Evolutionary conservation across 2,888 invertebrate genomes (phyloP), one percentile per base, ranked within the genome.

Genomic region (Drosophila kuntzei): DNA sequence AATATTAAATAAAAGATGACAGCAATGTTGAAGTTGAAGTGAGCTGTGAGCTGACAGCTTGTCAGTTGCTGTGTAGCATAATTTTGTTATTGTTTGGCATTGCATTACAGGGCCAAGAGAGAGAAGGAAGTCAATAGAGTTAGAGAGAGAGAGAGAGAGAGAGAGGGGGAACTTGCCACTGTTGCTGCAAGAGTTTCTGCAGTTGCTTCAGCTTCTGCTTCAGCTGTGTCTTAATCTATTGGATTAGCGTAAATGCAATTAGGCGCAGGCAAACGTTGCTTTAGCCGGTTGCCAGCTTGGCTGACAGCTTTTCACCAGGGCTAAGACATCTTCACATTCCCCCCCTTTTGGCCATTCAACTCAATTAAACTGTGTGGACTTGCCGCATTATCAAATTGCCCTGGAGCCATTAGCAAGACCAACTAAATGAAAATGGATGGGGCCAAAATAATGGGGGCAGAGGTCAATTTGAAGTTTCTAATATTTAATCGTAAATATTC

Each of bases 81-180:
- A 89, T 85, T 76, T 76, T 87, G 79, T 89, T 87, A 85, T 85
- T 85, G 82, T 89, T 89, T 81, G 60, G 76, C 79, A 74, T 80
- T 87, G 81, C 89, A 81, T 76, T 76, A 72, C 64, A 58, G 46
- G 34, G 36, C 36, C 34, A 34, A 46, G 46, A 25, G 34, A 25
- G 41, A 9, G 32, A 18, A 18, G n/a, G n/a, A n/a, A n/a, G n/a
- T n/a, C n/a, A n/a, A n/a, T n/a, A 37, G 50, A 58, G 36, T 4
- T 3, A n/a, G 43, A 11, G 27, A 27, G 14, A 16, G 46, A 12
- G 11, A 3, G 49, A 46, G 4, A 49, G 49, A 43, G 14, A 16
- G 9, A 37, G 16, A n/a, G 49, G 34, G 36, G 3, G 4, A 37
- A 16, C 14, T 9, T 3, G 41, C 20, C 55, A 47, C 51, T 57